Evolutionary conservation across 2,888 invertebrate species (phyloP), one percentile per base, ranked within the genome.

Genomic region (Drosophila prostipennis): DNA sequence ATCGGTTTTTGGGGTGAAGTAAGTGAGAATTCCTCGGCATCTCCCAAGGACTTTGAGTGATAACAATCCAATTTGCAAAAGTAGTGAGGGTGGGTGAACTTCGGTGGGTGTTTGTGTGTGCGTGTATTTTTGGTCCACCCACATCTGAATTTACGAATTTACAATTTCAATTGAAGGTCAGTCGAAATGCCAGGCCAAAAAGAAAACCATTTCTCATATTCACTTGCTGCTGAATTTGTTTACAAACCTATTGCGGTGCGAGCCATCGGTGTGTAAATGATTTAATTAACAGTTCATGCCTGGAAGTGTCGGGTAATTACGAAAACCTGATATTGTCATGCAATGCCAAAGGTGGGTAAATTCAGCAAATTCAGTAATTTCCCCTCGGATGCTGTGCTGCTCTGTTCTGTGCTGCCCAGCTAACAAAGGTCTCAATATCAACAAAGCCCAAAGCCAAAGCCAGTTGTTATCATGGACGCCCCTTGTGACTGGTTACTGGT

Each of bases 291-390:
- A 71, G 69, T 58, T 61, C 34, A 65, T 69, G 61, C 68, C 74
- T 78, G 85, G 64, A 72, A 65, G 67, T 81, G 81, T 80, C 79
- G 76, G 72, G 65, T 81, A 87, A 81, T 81, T 81, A 87, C 53
- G 45, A 39, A 69, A 77, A 77, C 52, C 80, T 74, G 77, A 45
- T 65, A 82, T 76, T 72, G 55, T 71, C 79, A 73, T 68, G 45
- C 61, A 61, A 60, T 60, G 63, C 48, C 61, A 61, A 65, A 53
- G 51, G 64, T 29, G 29, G 29, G 29, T 64, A 51, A 45, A 32
- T 52, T 43, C 43, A 49, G 46, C 46, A 13, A 51, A 19, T 26
- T 43, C 37, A 13, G 37, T 61, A n/a, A 16, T 6, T 46, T 39
- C 16, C 37, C 43, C 14, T 19, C 32, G 40, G 56, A 56, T 56